These are phyloP conservation scores for Thaleichthys pacificus DNA, from an alignment of 2,797 vertebrate genomes.

Conservation along the genomic window DNA sequence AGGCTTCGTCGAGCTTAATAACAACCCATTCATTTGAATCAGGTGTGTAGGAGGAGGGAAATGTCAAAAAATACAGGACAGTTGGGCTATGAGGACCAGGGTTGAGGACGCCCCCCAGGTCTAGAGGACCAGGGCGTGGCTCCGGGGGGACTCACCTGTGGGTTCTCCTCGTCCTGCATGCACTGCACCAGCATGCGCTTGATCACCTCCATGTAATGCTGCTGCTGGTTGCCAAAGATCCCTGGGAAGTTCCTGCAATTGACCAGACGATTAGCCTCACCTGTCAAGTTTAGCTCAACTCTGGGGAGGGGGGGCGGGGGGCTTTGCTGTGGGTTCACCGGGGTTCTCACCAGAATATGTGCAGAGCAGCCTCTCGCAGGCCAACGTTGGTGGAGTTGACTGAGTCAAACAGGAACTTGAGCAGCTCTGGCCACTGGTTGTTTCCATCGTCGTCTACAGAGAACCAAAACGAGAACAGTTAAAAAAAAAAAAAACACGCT, in stretches of 20 bases:
- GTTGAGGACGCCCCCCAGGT: neutral
- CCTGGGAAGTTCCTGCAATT: slow-evolving; percentile 93
- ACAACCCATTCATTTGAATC: too few relatives aligned
- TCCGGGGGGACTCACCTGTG: slow-evolving; percentile 76
- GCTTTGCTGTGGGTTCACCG: too few relatives aligned
- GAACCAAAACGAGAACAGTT: neutral
- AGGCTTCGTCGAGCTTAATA: too few relatives aligned
- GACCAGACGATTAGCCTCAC: neutral
- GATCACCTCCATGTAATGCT: slow-evolving; percentile 97
- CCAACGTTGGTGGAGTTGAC: slow-evolving; percentile 91
- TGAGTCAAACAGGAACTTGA: slow-evolving; percentile 97
- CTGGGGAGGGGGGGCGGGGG: too few relatives aligned
- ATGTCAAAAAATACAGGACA: too few relatives aligned
- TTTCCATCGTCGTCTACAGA: slow-evolving; percentile 92
- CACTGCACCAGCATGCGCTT: slow-evolving; percentile 98
- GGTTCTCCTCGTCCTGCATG: slow-evolving; percentile 96
- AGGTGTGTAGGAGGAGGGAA: too few relatives aligned
- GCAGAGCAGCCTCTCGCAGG: slow-evolving; percentile 91
- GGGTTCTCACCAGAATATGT: slow-evolving; percentile 91
- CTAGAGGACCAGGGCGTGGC: neutral
- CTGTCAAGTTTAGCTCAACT: too few relatives aligned
- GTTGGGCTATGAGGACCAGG: too few relatives aligned
- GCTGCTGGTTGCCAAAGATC: slow-evolving; percentile 98
- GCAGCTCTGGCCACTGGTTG: slow-evolving; percentile 96
- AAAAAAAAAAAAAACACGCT: too few relatives aligned